Evolutionary conservation across 2,113 vertebrate genomes (phyloP).

Genomic region (Ammodytes marinus): DNA sequence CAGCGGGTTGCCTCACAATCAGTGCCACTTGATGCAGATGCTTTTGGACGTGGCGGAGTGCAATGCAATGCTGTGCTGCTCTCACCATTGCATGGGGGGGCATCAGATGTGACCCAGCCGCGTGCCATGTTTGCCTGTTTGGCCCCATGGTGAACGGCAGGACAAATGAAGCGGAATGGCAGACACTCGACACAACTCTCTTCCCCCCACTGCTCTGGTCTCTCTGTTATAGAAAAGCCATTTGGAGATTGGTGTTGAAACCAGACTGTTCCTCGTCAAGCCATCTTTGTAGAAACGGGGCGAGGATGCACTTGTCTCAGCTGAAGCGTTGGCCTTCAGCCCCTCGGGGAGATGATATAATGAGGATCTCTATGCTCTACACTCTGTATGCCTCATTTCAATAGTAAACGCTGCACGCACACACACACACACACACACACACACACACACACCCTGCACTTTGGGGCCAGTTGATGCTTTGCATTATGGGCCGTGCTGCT

Average conservation of each 20-base stretch:
- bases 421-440: too few species aligned
- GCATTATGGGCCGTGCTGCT: conserved; percentile 79
- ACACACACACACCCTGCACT: conserved; percentile 68
- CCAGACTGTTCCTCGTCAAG: conserved; percentile 64
- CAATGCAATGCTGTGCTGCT: conserved; percentile 68
- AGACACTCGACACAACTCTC: conserved; percentile 59
- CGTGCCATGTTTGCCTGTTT: conserved; percentile 74
- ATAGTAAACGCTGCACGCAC: conserved; percentile 79
- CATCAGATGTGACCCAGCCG: conserved; percentile 78
- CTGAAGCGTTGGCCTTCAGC: conserved; percentile 69
- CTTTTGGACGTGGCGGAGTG: conserved; percentile 78
- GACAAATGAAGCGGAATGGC: conserved; percentile 71
- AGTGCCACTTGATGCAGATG: conserved; percentile 80
- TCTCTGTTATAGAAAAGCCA: conserved; percentile 56
- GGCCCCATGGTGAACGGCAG: conserved; percentile 76
- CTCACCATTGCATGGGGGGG: conserved; percentile 70
- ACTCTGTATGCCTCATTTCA: conserved; percentile 83
- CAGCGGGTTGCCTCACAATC: conserved; percentile 80
- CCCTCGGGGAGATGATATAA: conserved; percentile 82
- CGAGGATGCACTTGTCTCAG: conserved; percentile 66
- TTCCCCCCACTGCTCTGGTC: conserved; percentile 43
- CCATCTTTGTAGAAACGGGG: conserved; percentile 51
- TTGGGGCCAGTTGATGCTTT: conserved; percentile 80
- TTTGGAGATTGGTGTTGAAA: conserved; percentile 68
- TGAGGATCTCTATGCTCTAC: conserved; percentile 79